Evolutionary conservation across 30 jellyfish, hydroid and myxozoan genomes (phyloP).

Genomic region (Turritopsis dohrnii): DNA sequence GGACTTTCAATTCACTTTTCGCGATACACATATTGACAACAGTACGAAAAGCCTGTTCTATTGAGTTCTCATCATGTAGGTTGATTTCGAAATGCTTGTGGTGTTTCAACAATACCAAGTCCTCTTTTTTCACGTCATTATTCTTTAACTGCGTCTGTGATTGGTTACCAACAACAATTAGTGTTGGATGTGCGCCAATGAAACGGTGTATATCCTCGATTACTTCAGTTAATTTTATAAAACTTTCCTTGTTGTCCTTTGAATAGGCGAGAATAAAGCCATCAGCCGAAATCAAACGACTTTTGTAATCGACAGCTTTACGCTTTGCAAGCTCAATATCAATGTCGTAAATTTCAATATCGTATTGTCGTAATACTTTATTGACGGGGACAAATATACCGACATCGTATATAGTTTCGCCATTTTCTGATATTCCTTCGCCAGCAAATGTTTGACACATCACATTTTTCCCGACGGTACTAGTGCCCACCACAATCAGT

Average conservation of each 20-base stretch:
- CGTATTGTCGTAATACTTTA: slow-evolving; percentile 11
- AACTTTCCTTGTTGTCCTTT: neutral
- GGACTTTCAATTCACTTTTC: neutral
- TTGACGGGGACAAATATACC: slow-evolving; percentile 7
- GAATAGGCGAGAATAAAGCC: neutral
- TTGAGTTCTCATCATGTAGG: neutral
- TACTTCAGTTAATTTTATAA: neutral
- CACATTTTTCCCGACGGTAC: neutral
- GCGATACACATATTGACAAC: neutral
- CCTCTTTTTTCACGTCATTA: neutral
- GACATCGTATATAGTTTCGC: neutral
- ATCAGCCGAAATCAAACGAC: neutral
- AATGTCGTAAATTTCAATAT: slow-evolving; percentile 4
- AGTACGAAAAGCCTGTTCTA: neutral
- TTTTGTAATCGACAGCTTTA: neutral
- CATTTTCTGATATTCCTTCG: neutral
- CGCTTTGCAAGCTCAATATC: neutral
- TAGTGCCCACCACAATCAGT: neutral
- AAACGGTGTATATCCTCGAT: neutral
- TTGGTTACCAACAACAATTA: neutral
- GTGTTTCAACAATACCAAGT: neutral
- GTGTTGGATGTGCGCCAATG: neutral
- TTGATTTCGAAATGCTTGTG: neutral
- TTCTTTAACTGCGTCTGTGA: neutral
- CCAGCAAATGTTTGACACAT: neutral